Evolutionary conservation across 53 echinoderm and acorn worm species (phyloP), one percentile per base, ranked within the genome.

Genomic region (Stichopus horrens): DNA sequence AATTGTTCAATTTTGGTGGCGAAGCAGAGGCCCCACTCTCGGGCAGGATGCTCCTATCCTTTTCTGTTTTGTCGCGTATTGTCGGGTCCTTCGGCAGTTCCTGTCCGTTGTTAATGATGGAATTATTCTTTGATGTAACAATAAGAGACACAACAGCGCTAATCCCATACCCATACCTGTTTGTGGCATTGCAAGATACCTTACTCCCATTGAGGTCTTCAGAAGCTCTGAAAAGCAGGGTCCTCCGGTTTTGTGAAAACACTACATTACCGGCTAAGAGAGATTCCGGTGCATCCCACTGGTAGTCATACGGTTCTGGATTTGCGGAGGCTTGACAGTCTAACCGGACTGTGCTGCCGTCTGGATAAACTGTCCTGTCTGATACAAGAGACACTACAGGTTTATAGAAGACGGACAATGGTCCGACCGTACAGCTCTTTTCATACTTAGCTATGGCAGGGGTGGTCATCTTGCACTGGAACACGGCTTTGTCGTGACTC

Each of bases 401-500:
- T 77, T 83, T 74, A 75, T 90, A 97, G 37, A 82, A 23, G 13
- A 97, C 89, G 37, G 88, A 88, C 5, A 97, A 16, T 8, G 93
- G 94, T 19, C 90, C 91, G 7, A 94, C 53, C 52, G 89, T 88
- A 67, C 97, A 97, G 83, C 90, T 94, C 21, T 92, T 92, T 20
- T 81, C 77, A 63, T 91, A 87, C 23, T 23, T 5, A 14, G 88
- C 56, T 14, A 92, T 68, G 14, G 92, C 93, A 8, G 88, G 91
- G 9, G 91, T 88, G n/a, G 92, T 93, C 74, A 93, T 74, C 22
- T 91, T 93, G 92, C 97, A 97, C 66, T 94, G 93, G 74, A 95
- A 97, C 23, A 91, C 79, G 73, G 90, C 90, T 5, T 95, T 93
- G 55, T 97, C 86, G 23, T 95, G 86, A 52, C 74, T 90, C 0